phyloP scores from a whole-genome alignment of 2,888 invertebrate species.

The Eupithecia tripunctaria region DNA sequence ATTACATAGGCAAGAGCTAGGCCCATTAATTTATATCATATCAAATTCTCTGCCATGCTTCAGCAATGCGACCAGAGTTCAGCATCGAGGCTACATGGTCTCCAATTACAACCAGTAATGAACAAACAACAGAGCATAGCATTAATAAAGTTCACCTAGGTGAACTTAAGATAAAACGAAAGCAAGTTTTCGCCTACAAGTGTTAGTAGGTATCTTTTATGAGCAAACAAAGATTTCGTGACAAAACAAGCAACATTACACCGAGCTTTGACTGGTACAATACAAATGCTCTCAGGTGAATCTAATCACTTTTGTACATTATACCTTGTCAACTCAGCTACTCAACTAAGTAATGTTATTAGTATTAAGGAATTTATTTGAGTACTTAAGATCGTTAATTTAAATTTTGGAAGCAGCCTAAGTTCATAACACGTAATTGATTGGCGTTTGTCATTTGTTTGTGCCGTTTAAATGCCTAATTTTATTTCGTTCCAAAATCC shows the following conservation, averaged over 20 bases:
- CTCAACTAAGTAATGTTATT: background rate
- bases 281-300: constrained; percentile 40
- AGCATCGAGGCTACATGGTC: background rate
- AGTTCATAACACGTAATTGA: too few species aligned
- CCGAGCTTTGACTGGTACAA: constrained; percentile 31
- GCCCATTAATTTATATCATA: background rate
- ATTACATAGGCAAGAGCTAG: too few species aligned
- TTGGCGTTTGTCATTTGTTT: background rate
- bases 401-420: too few species aligned
- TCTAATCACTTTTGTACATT: constrained; percentile 51
- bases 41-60: background rate
- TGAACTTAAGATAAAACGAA: background rate
- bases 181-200: background rate
- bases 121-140: background rate
- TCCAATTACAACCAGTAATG: background rate
- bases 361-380: background rate
- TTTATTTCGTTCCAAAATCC: background rate
- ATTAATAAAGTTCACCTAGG: background rate
- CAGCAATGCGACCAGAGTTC: background rate
- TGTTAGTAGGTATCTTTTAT: background rate
- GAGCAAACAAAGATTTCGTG: constrained; percentile 11
- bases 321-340: constrained; percentile 25
- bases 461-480: background rate
- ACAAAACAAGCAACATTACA: constrained; percentile 19
- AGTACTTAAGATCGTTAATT: too few species aligned